Base-by-base conservation (phyloP, 2,888 invertebrate species). In the Ceramica pisi region DNA sequence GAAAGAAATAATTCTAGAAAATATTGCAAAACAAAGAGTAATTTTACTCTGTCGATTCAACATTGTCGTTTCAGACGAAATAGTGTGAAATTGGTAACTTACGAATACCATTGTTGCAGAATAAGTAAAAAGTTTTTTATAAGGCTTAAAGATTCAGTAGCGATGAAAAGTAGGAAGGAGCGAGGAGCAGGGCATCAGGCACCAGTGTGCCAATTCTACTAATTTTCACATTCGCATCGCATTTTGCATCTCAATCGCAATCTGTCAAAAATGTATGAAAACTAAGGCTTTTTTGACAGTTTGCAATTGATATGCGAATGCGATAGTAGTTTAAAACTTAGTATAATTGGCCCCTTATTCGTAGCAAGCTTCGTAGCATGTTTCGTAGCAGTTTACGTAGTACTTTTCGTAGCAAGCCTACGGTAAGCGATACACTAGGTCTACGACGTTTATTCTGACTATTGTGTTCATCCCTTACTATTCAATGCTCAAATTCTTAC, bases 11-110 rank as follows among this genome's bases (percentile, higher is more conserved):
- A n/a, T 9, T 41, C 3, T 26, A 57, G 9, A 38, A 19, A 21
- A 10, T 9, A 7, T 23, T 66, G 3, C 65, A 5, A 44, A 41
- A 35, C 26, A 31, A n/a, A 72, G 14, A 41, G 41, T 41, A 46
- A 55, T 12, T 51, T 19, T 19, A 46, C n/a, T 50, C 48, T 46
- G 16, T n/a, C 8, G 21, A 46, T 7, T 19, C 14, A 35, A 16
- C 26, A 55, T 8, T 38, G 9, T 5, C 5, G 16, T 46, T 23
- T 31, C 12, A 75, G 8, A 55, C 55, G 10, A 0, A 41, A 12
- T 31, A 16, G 46, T 41, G 14, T 16, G 7, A 38, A n/a, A 66
- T 50, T 75, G 76, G 41, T 56, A 75, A 72, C 76, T 72, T 72
- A 67, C 56, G 50, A 72, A 41, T 66, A 75, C 41, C 71, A 72